Conservation (phyloP, 1,140 invertebrate species). For the Ridgeia piscesae region DNA sequence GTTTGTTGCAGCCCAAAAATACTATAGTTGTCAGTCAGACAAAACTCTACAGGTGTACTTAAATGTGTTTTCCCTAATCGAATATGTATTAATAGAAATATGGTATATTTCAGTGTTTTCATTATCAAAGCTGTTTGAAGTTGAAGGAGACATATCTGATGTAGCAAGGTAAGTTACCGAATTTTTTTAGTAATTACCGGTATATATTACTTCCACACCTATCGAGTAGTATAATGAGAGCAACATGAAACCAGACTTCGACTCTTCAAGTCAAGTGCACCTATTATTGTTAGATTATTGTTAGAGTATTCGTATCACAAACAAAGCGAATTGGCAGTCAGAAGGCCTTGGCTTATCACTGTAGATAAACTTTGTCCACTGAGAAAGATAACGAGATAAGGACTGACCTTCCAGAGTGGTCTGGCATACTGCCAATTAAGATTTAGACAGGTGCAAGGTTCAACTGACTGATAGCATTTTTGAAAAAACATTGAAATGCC, state of each 20-base stretch:
- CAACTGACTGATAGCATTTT: too few relatives aligned
- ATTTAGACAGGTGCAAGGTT: neutral
- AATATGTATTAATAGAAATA: slow-evolving; percentile 50
- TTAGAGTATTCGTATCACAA: neutral
- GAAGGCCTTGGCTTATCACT: neutral
- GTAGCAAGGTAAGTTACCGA: slow-evolving; percentile 71
- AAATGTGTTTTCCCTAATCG: slow-evolving; percentile 58
- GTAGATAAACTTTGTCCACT: neutral
- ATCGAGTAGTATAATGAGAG: neutral
- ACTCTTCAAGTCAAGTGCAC: too few relatives aligned
- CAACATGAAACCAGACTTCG: neutral
- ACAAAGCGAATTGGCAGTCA: neutral
- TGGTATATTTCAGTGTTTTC: slow-evolving; percentile 65
- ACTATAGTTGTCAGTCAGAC: neutral
- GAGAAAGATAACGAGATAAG: slow-evolving; percentile 1
- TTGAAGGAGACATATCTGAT: slow-evolving; percentile 78
- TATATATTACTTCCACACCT: neutral
- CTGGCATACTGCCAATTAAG: neutral
- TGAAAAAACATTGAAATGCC: too few relatives aligned
- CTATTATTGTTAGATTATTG: too few relatives aligned
- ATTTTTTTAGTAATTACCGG: too few relatives aligned
- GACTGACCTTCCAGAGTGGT: neutral
- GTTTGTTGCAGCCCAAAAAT: neutral
- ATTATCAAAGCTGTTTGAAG: slow-evolving; percentile 74
- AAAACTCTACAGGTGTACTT: neutral